A percentile compares a stretch with the other conserved stretches of the same genome.
phyloP scores from a whole-genome alignment of 2,113 vertebrate genomes.

The Rutilus rutilus region DNA sequence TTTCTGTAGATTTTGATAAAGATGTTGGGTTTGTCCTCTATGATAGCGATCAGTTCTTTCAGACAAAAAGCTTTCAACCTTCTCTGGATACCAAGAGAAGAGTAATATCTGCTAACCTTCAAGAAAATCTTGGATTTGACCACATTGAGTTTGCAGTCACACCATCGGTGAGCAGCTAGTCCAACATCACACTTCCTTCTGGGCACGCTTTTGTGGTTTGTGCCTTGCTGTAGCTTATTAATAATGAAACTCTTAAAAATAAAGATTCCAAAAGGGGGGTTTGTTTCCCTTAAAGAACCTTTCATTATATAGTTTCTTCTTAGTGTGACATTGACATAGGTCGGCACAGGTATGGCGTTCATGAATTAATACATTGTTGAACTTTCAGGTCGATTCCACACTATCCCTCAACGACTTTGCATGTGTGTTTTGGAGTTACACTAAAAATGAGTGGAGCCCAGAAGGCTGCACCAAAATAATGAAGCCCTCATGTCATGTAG shows the following conservation, averaged over 20 bases:
- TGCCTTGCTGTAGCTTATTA: no score
- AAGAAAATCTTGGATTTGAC: background rate
- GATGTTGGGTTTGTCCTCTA: conserved; percentile 72
- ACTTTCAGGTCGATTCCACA: conserved; percentile 23
- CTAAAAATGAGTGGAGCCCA: conserved; percentile 67
- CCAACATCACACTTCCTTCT: background rate
- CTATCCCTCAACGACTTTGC: conserved; percentile 64
- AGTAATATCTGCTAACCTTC: conserved; percentile 62
- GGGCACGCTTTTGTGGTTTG: no score
- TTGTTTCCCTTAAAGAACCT: no score
- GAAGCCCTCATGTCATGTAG: background rate
- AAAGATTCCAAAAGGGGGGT: no score
- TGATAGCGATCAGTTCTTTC: conserved; percentile 67
- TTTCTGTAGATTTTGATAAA: background rate
- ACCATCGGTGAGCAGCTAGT: background rate
- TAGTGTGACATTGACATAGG: background rate
- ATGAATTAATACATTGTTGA: background rate
- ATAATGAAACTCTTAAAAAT: no score
- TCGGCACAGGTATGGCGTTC: background rate
- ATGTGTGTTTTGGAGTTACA: conserved; percentile 77
- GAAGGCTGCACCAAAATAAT: conserved; percentile 65
- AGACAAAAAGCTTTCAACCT: conserved; percentile 38
- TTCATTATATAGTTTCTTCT: no score
- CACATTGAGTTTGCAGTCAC: conserved; percentile 46
- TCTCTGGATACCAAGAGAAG: conserved; percentile 33